Evolutionary conservation across 1,140 invertebrate genomes (phyloP).

Genomic region (Rhagoletis zephyria): DNA sequence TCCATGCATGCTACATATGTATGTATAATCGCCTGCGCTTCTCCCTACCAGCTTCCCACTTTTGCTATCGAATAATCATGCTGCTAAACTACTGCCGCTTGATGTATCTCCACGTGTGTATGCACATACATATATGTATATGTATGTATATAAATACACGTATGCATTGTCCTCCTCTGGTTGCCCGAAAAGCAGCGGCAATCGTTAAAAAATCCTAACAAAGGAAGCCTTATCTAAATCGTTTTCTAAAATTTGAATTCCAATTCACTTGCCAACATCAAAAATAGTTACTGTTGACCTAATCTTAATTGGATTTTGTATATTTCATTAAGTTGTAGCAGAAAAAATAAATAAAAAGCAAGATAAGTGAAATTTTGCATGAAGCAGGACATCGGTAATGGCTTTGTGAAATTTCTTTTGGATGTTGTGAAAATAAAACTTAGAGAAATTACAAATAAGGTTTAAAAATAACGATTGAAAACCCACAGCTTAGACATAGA

Average conservation of each 20-base stretch:
- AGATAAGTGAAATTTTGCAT: background rate
- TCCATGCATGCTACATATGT: too few species aligned
- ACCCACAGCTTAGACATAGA: too few species aligned
- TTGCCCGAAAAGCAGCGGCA: slow-evolving; percentile 1
- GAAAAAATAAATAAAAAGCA: background rate
- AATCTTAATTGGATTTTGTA: slow-evolving; percentile 51
- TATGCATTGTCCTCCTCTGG: slow-evolving; percentile 8
- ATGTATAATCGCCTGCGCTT: too few species aligned
- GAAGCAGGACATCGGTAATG: background rate
- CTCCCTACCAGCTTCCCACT: background rate
- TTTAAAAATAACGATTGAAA: too few species aligned
- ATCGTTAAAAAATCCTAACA: slow-evolving; percentile 8
- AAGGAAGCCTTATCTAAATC: slow-evolving; percentile 47
- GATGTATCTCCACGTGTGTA: background rate
- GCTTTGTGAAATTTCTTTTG: background rate
- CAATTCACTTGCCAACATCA: slow-evolving; percentile 43
- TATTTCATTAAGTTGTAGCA: slow-evolving; percentile 35
- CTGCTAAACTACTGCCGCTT: background rate
- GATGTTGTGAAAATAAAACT: too few species aligned
- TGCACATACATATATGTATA: background rate
- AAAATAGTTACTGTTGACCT: slow-evolving; percentile 50
- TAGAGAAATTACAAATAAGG: too few species aligned
- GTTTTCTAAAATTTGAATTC: slow-evolving; percentile 51
- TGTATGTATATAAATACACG: background rate
- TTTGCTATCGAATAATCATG: background rate